Conservation (phyloP, 2,113 vertebrate genomes). For the Lasiurus cinereus region DNA sequence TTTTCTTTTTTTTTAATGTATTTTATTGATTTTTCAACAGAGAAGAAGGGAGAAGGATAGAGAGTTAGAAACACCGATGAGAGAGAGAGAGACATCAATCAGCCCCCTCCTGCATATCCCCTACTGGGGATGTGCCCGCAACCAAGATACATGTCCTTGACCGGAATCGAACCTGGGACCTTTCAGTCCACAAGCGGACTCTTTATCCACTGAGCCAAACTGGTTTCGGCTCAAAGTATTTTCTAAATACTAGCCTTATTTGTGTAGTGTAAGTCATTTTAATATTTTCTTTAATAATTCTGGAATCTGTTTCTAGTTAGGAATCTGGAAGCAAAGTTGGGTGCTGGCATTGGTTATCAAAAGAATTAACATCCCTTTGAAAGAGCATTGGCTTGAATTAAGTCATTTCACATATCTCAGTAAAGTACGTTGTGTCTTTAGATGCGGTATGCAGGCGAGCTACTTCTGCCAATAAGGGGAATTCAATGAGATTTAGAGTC, state of each 20-base stretch:
- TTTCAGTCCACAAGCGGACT: too few species aligned
- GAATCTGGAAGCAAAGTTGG: not conserved
- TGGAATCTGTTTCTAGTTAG: not conserved
- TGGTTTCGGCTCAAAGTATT: not conserved
- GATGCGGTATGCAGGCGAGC: accelerated
- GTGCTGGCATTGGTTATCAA: not conserved
- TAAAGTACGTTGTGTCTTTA: not conserved
- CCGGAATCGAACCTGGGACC: too few species aligned
- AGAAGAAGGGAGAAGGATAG: too few species aligned
- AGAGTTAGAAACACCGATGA: too few species aligned
- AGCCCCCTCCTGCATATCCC: too few species aligned
- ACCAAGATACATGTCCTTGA: too few species aligned
- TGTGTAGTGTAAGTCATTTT: not conserved
- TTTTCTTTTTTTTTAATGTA: not conserved
- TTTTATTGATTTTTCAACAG: too few species aligned
- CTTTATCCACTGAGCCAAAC: too few species aligned
- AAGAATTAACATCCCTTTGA: not conserved
- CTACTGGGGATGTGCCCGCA: too few species aligned
- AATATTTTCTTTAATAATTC: not conserved
- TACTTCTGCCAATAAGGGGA: not conserved
- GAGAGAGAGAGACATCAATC: too few species aligned
- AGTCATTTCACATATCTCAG: not conserved
- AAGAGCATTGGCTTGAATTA: not conserved
- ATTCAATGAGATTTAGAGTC: not conserved
- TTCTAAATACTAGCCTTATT: not conserved